phyloP scores from a whole-genome alignment of 2,888 invertebrate genomes.

The Spodoptera picta region DNA sequence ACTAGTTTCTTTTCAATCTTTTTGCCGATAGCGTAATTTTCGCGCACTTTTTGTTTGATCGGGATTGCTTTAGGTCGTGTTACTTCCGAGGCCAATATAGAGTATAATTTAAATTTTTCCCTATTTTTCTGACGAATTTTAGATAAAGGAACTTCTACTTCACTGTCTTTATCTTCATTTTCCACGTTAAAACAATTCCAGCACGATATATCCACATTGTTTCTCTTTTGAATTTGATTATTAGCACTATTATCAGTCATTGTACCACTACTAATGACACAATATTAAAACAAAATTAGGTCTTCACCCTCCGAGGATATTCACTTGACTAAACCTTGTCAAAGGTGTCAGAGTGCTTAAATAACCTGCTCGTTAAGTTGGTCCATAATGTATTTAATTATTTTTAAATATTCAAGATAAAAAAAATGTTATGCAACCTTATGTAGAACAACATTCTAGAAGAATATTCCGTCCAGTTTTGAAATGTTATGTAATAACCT shows the following conservation, averaged over 20 bases:
- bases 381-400: conserved; percentile 75
- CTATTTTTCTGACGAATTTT: conserved; percentile 74
- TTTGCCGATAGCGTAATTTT: conserved; percentile 75
- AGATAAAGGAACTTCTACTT: conserved; percentile 67
- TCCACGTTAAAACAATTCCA: conserved; percentile 79
- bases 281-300: conserved; percentile 19
- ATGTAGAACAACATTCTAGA: conserved; percentile 59
- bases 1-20: conserved; percentile 72
- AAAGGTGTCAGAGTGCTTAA: conserved; percentile 66
- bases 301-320: conserved; percentile 30
- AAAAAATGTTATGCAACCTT: conserved; percentile 68
- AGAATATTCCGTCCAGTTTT: conserved; percentile 56
- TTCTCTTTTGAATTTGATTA: conserved; percentile 55
- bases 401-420: conserved; percentile 69
- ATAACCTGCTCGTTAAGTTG: conserved; percentile 63
- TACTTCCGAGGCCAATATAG: conserved; percentile 76
- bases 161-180: conserved; percentile 59
- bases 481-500: conserved; percentile 60
- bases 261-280: conserved; percentile 10
- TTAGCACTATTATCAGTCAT: conserved; percentile 57
- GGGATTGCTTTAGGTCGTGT: conserved; percentile 76
- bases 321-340: conserved; percentile 68
- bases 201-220: conserved; percentile 71
- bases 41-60: conserved; percentile 78
- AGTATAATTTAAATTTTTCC: conserved; percentile 76